Evolutionary conservation across 2,113 vertebrate genomes (phyloP).

Genomic region (Numenius arquata): DNA sequence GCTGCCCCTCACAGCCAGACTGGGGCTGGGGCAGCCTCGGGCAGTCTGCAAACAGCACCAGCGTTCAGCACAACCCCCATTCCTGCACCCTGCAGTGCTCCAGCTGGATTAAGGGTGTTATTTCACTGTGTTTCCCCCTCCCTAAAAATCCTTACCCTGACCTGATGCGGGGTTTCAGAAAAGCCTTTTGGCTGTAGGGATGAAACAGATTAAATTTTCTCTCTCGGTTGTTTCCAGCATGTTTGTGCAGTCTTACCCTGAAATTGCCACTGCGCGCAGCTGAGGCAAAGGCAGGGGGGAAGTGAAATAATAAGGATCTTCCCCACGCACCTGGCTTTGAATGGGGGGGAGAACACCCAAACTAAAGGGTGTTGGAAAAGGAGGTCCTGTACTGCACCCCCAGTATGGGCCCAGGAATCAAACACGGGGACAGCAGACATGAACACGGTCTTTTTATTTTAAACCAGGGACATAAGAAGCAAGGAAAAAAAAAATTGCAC

Average conservation of each 20-base stretch:
- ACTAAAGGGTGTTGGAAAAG: not conserved
- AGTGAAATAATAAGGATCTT: not conserved
- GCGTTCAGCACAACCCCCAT: fast-evolving
- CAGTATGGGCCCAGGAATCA: not conserved
- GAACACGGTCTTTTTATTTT: conserved; percentile 74
- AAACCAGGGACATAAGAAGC: conserved; percentile 65
- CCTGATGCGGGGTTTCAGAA: not conserved
- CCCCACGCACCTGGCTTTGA: not conserved
- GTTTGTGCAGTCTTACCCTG: not conserved
- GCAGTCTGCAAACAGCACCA: not conserved
- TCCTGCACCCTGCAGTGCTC: not conserved
- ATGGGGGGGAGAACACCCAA: fast-evolving
- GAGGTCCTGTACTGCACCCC: not conserved
- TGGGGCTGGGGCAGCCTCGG: not conserved
- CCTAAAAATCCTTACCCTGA: not conserved
- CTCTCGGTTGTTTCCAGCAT: not conserved
- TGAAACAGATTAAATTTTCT: not conserved
- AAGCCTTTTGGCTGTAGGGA: not conserved
- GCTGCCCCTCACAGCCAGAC: not conserved
- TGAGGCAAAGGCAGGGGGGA: fast-evolving
- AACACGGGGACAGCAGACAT: fast-evolving
- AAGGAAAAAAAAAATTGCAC: conserved; percentile 59
- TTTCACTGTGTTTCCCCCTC: not conserved
- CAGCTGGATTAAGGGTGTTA: not conserved
- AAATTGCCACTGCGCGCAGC: not conserved